phyloP scores from a whole-genome alignment of 2,797 vertebrate species.

The Chromobotia macracanthus region DNA sequence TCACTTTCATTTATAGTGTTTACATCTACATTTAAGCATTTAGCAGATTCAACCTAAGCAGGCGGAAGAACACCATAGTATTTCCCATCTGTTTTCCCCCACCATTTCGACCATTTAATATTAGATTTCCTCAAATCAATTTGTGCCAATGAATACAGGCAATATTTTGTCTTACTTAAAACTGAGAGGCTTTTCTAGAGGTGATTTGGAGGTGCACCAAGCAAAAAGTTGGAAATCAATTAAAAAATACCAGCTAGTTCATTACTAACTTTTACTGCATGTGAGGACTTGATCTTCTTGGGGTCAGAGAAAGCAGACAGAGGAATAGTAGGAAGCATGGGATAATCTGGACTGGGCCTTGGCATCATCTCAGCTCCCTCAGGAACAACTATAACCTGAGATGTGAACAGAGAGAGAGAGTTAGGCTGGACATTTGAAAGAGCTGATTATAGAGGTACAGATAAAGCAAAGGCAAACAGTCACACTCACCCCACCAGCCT shows the following conservation, averaged over 20 bases:
- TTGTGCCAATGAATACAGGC: too few relatives aligned
- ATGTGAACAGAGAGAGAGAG: constrained; percentile 15
- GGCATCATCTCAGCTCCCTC: constrained; percentile 91
- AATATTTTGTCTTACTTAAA: too few relatives aligned
- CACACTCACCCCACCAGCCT: constrained; percentile 90
- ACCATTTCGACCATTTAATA: too few relatives aligned
- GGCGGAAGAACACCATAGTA: too few relatives aligned
- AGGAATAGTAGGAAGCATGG: constrained; percentile 94
- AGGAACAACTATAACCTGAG: constrained; percentile 93
- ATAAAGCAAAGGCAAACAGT: constrained; percentile 28
- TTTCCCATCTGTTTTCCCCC: too few relatives aligned
- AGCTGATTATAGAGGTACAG: constrained; percentile 41
- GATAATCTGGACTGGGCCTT: constrained; percentile 93
- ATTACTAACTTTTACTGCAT: constrained; percentile 88
- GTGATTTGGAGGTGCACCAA: not conserved
- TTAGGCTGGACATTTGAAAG: not conserved
- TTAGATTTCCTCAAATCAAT: not conserved
- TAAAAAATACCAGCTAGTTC: not conserved
- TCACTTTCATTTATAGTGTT: too few relatives aligned
- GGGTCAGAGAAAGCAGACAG: constrained; percentile 96
- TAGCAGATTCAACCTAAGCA: too few relatives aligned
- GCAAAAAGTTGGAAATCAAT: not conserved
- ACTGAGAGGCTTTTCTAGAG: not conserved
- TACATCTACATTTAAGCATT: too few relatives aligned
- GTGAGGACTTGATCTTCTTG: constrained; percentile 94